A percentile compares a stretch with the other conserved stretches of the same genome.
These are phyloP conservation scores for Heliconius himera DNA, from an alignment of 1,140 invertebrate species.

Conservation along the genomic window DNA sequence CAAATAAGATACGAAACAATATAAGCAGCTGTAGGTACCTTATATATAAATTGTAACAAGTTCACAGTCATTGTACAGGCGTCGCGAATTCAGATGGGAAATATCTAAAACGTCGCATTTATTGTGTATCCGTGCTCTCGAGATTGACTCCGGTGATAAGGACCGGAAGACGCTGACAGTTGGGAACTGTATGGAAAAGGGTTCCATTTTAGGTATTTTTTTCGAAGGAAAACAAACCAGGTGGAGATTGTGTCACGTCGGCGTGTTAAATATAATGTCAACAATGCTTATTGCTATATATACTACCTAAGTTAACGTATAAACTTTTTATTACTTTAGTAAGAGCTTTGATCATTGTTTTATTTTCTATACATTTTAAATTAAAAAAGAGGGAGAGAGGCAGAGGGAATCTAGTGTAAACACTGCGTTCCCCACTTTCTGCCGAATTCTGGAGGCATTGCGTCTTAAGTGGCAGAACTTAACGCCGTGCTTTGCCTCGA, in stretches of 20 bases:
- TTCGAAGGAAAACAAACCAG: neutral
- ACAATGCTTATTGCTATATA: too few species aligned
- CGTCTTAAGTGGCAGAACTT: too few species aligned
- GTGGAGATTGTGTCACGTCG: neutral
- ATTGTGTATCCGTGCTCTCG: slow-evolving; percentile 10
- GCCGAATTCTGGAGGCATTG: too few species aligned
- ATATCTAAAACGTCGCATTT: slow-evolving; percentile 14
- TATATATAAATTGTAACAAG: too few species aligned
- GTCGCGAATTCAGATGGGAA: slow-evolving; percentile 16
- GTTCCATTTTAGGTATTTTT: neutral
- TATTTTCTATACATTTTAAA: too few species aligned
- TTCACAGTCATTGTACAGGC: neutral
- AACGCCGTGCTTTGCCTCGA: too few species aligned
- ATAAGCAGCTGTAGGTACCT: neutral
- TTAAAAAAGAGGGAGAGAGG: too few species aligned
- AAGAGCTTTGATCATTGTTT: too few species aligned
- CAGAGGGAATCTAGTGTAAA: too few species aligned
- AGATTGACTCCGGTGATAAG: slow-evolving; percentile 18
- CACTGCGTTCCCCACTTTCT: too few species aligned
- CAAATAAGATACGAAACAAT: neutral
- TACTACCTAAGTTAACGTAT: too few species aligned
- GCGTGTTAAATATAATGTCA: neutral
- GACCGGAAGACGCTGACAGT: slow-evolving; percentile 10
- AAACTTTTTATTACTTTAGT: too few species aligned
- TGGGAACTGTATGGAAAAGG: neutral